Evolutionary conservation across 2,797 vertebrate genomes (phyloP), one percentile per base, ranked within the genome.

Genomic region (Dallia pectoralis): DNA sequence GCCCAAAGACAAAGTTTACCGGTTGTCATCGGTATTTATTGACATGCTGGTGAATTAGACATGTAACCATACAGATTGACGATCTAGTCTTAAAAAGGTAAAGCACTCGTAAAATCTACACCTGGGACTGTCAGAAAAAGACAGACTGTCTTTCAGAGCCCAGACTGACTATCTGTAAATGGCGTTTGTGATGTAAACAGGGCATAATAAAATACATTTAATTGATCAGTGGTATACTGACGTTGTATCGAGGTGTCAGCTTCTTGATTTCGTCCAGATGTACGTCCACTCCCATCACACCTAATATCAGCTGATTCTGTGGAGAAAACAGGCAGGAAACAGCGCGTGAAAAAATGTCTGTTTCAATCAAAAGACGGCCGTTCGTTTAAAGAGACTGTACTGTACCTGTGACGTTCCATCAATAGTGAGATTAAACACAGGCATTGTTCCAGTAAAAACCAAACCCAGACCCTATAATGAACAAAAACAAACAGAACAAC

Each of bases 291-390:
- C 97, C 98, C 96, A 99, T 98, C 77, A 99, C 98, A 0, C 98
- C 98, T 71, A 99, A 91, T 86, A 99, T 98, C 75, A 99, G 93
- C 92, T 99, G 98, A 90, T 98, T 99, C 96, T 99, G 90, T 0
- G 25, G 72, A 70, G 59, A 59, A 48, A 5, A 53, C 16, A 49
- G 65, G 30, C 15, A 25, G 32, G 2, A 48, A 22, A 48, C 12
- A 51, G 15, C 15, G 32, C 1, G 5, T 70, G 14, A 16, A n/a
- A 5, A n/a, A 18, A 16, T 19, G 11, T 25, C 1, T 30, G 5
- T 51, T 48, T 33, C 30, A 36, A 70, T n/a, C 2, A 62, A 25
- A 61, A 6, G 61, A 59, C 22, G 7, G 15, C 64, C 33, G 48
- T 67, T 36, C 15, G 15, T 61, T 16, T 40, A n/a, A 9, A 8